A percentile compares a stretch with the other conserved stretches of the same genome.
These are phyloP conservation scores for Drosophila parvula DNA, from an alignment of 1,140 invertebrate species.

Conservation along the genomic window DNA sequence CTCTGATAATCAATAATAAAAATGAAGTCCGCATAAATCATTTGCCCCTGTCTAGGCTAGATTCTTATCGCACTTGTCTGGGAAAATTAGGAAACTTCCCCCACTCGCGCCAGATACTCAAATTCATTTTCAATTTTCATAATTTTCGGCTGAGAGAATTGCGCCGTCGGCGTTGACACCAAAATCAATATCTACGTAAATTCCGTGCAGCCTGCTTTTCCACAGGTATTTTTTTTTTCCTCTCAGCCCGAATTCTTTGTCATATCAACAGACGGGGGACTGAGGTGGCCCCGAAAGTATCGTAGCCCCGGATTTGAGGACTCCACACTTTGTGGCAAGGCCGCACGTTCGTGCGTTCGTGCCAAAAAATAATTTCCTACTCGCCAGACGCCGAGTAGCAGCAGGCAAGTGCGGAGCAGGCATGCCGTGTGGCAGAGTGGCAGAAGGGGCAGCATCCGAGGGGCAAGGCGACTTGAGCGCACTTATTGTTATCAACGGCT, in stretches of 20 bases:
- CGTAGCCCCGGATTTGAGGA: constrained; percentile 6
- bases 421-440: constrained; percentile 2
- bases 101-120: constrained; percentile 7
- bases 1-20: constrained; percentile 75
- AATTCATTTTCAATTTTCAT: constrained; percentile 76
- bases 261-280: constrained; percentile 62
- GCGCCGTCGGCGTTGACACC: constrained; percentile 52
- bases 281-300: constrained; percentile 13
- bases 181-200: constrained; percentile 75
- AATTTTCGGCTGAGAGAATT: constrained; percentile 68
- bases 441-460: constrained; percentile 31
- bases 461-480: constrained; percentile 69
- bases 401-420: constrained; percentile 3
- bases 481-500: constrained; percentile 83
- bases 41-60: constrained; percentile 54
- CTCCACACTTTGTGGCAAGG: constrained; percentile 42
- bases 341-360: constrained; percentile 77
- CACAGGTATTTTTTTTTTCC: constrained; percentile 76
- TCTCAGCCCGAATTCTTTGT: constrained; percentile 48
- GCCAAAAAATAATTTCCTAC: constrained; percentile 81
- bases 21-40: constrained; percentile 67
- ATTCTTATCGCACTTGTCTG: constrained; percentile 57
- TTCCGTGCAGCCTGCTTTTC: constrained; percentile 54
- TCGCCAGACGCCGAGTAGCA: constrained; percentile 60
- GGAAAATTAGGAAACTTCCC: constrained; percentile 44